Evolutionary conservation across 2,797 vertebrate species (phyloP), one percentile per base, ranked within the genome.

Genomic region (Centropyge bicolor): DNA sequence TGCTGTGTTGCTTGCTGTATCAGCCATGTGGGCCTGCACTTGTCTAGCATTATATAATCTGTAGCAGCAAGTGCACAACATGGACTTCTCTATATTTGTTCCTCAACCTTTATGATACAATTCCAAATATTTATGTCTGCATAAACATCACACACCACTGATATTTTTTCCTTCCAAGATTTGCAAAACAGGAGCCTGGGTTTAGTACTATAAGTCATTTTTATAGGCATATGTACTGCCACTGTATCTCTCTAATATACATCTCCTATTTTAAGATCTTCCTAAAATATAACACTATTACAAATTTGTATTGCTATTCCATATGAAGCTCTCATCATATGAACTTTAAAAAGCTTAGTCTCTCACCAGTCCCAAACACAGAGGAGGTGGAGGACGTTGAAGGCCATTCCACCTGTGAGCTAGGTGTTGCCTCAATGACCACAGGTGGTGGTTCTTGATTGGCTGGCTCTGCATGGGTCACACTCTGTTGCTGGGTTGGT

Each of bases 401-500:
- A 4, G 98, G 97, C 70, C 98, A 96, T 75, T 99, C 98, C 73
- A 98, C 95, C 66, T 97, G 97, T 0, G 96, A 95, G 80, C 96
- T 98, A 52, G 97, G 96, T 2, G 97, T 96, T 6, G 97, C 95
- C 71, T 99, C 98, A 43, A 97, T 94, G 45, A 97, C 91, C 70
- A 95, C 78, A 6, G 96, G 36, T 0, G 96, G 91, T 0, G 95
- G 95, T 63, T 99, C 98, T 87, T 97, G 98, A 86, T 85, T 96
- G 57, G 96, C 87, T 1, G 96, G 97, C 81, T 99, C 98, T 3
- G 97, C 84, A 38, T 96, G 96, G 74, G 96, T 92, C 80, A 97
- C 90, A 31, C 95, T 97, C 79, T 99, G 98, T 51, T 99, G 98
- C 83, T 99, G 98, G 1, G 98, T 99, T 22, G 98, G 98, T 76